These are phyloP conservation scores for Laspeyria flexula DNA, from an alignment of 2,888 invertebrate genomes.

Conservation along the genomic window DNA sequence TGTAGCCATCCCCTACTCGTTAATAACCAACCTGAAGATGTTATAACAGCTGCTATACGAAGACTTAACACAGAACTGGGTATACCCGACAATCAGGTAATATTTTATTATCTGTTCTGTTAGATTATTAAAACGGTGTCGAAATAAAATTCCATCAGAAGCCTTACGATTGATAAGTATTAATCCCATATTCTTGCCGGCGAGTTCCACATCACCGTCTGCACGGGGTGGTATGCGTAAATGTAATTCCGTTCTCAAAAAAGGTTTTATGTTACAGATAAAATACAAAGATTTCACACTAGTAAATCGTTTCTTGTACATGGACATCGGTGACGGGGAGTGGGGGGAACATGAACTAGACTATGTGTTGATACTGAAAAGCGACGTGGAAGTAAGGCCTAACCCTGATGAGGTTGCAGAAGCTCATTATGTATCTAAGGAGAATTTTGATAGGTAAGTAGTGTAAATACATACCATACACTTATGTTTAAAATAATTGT, in stretches of 20 bases:
- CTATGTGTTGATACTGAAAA: constrained; percentile 92
- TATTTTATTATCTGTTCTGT: no score
- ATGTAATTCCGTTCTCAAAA: no score
- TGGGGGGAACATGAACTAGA: constrained; percentile 98
- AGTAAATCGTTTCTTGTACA: constrained; percentile 93
- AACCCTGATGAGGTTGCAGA: constrained; percentile 94
- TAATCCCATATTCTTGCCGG: no score
- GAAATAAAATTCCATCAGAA: no score
- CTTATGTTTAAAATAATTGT: not conserved
- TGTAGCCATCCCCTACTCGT: constrained; percentile 95
- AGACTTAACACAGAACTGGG: constrained; percentile 94
- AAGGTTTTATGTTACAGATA: no score
- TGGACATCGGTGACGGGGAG: constrained; percentile 87
- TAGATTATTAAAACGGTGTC: no score
- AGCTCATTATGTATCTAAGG: constrained; percentile 86
- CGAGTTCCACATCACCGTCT: no score
- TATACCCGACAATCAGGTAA: constrained; percentile 85
- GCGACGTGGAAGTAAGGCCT: constrained; percentile 89
- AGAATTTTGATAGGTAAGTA: constrained; percentile 23
- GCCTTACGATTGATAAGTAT: no score
- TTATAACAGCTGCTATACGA: constrained; percentile 91
- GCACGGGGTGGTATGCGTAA: no score
- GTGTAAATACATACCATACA: not conserved
- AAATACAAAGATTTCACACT: constrained; percentile 88
- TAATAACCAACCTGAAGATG: constrained; percentile 87